Conservation (phyloP, 2,797 vertebrate genomes). For the Chrosomus eos region DNA sequence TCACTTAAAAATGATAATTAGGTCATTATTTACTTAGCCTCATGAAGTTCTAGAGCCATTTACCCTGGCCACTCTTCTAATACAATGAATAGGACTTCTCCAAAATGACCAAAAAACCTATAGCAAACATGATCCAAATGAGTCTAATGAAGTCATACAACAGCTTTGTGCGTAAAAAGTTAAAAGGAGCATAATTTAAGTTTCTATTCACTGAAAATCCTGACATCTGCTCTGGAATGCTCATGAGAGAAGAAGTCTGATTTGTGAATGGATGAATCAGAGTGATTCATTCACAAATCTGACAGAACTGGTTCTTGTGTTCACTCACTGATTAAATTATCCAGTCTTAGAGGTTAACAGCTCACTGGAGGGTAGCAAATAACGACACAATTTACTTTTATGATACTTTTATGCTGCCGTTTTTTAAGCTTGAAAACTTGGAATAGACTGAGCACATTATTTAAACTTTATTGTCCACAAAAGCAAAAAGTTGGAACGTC, state of each 20-base stretch:
- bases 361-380: neutral
- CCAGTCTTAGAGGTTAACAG: neutral
- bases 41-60: neutral
- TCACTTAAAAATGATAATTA: neutral
- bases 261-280: slow-evolving; percentile 1
- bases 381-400: neutral
- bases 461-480: neutral
- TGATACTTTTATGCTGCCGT: neutral
- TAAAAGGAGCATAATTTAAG: neutral
- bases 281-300: neutral
- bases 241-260: neutral
- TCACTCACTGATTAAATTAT: neutral
- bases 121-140: neutral
- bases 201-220: neutral
- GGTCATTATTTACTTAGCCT: no score
- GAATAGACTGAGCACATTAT: neutral
- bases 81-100: neutral
- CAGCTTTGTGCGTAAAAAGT: neutral
- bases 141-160: neutral
- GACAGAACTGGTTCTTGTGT: neutral
- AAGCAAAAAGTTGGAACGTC: neutral
- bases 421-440: neutral
- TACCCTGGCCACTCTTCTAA: neutral
- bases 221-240: neutral
- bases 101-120: neutral